A percentile compares a stretch with the other conserved stretches of the same genome.
phyloP scores from a whole-genome alignment of 2,888 invertebrate genomes.

The Nezara viridula region DNA sequence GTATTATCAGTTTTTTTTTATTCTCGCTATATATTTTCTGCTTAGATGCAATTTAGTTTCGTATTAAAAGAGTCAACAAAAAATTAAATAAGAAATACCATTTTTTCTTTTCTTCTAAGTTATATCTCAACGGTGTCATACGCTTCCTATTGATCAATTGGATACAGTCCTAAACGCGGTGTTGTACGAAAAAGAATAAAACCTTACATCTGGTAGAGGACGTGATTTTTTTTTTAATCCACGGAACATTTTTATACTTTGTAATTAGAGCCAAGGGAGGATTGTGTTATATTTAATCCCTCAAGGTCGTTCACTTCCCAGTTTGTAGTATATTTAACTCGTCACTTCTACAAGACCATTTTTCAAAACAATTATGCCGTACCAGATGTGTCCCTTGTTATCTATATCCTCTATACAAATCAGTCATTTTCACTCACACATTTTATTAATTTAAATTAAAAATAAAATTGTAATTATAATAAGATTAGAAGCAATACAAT shows the following conservation, averaged over 20 bases:
- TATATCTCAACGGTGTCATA: neutral
- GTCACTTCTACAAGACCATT: neutral
- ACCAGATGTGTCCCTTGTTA: neutral
- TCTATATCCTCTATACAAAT: neutral
- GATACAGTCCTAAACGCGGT: neutral
- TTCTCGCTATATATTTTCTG: neutral
- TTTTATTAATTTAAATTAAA: neutral
- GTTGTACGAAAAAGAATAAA: neutral
- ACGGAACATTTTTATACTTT: neutral
- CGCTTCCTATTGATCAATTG: neutral
- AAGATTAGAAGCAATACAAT: neutral
- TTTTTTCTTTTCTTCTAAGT: neutral
- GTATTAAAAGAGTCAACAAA: neutral
- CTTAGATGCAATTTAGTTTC: neutral
- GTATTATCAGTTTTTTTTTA: neutral
- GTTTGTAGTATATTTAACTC: slow-evolving; percentile 12
- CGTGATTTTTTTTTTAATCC: neutral
- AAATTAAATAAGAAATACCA: neutral
- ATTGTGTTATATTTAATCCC: slow-evolving; percentile 17
- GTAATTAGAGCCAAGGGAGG: slow-evolving; percentile 38
- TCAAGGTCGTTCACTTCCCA: slow-evolving; percentile 38
- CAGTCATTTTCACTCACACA: neutral
- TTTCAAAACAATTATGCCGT: neutral
- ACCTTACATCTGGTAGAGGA: neutral
- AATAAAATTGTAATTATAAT: neutral